A percentile compares a stretch with the other conserved stretches of the same genome.
These are phyloP conservation scores for Priocnemis perturbator DNA, from an alignment of 2,888 invertebrate genomes.

Conservation along the genomic window DNA sequence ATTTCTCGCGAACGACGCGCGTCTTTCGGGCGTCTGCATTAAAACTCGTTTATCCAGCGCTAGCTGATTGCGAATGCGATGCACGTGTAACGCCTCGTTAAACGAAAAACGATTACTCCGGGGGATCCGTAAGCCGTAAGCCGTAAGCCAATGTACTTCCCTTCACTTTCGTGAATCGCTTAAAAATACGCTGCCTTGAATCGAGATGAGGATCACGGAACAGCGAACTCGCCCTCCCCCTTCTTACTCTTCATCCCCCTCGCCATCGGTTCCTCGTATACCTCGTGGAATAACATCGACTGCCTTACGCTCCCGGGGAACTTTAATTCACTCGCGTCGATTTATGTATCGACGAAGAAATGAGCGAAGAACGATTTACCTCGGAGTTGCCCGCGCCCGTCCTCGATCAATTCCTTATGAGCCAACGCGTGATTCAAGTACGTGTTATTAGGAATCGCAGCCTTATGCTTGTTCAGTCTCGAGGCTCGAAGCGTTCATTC, in stretches of 20 bases:
- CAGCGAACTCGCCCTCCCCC: background rate
- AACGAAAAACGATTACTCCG: conserved; percentile 46
- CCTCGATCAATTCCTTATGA: background rate
- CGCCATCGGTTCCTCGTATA: too few species aligned
- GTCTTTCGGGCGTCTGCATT: conserved; percentile 24
- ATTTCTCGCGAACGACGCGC: background rate
- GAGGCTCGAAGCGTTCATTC: too few species aligned
- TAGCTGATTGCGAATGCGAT: conserved; percentile 42
- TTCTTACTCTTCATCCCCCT: background rate
- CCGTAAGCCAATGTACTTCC: conserved; percentile 28
- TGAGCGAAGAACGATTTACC: too few species aligned
- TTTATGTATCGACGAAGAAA: too few species aligned
- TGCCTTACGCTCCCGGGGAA: background rate
- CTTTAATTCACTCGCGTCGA: too few species aligned
- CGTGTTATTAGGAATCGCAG: too few species aligned
- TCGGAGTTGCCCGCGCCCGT: background rate
- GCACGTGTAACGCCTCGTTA: conserved; percentile 46
- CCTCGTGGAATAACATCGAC: too few species aligned
- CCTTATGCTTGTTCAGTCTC: too few species aligned
- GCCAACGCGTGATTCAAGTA: too few species aligned
- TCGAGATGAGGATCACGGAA: conserved; percentile 11
- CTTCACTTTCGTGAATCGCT: conserved; percentile 21
- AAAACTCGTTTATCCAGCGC: conserved; percentile 44
- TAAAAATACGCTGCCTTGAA: conserved; percentile 16
- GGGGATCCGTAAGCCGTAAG: conserved; percentile 21